Evolutionary conservation across 2,113 vertebrate genomes (phyloP), one percentile per base, ranked within the genome.

Genomic region (Bungarus multicinctus): DNA sequence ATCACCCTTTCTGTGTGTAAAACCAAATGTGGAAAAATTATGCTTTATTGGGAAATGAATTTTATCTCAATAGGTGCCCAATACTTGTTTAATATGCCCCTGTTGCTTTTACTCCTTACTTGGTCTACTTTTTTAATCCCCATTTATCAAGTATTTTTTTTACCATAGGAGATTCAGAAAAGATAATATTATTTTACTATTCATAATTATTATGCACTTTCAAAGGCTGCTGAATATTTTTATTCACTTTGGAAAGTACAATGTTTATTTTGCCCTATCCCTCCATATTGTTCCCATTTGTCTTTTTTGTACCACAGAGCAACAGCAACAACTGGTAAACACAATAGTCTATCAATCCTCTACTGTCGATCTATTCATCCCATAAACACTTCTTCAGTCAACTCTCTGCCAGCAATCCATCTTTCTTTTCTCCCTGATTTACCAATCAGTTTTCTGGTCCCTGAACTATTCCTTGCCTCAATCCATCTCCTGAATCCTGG

Each of bases 381-480:
- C 86, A 85, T 85, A 91, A 91, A 87, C 88, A 90, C 57, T 90
- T 34, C 5, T 92, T 88, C 47, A 91, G 52, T 60, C 90, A 93
- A 74, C 86, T 93, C 39, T 87, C 57, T 85, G 14, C 20, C 39
- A 88, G 27, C n/a, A 91, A 34, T 94, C 89, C 7, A 91, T 93
- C 50, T 54, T 93, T 90, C 16, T 93, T 45, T 88, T 95, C 60
- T 93, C 55, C 45, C 88, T 93, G 52, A 20, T 3, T 93, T 95
- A 69, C 52, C 85, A 55, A 85, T 92, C n/a, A 91, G 45, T 94
- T 94, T 93, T 94, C 85, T 94, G 54, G 34, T 86, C 91, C 0
- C 6, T 90, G 86, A 94, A 94, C 8, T 50, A 89, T 93, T 91
- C 90, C 94, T 45, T 93, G 93, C 25, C 3, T 93, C 52, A 89